Percentiles rank a stretch among this genome's conserved stretches.
Conservation (phyloP, 2,113 vertebrate species). For the Dasyprocta punctata region DNA sequence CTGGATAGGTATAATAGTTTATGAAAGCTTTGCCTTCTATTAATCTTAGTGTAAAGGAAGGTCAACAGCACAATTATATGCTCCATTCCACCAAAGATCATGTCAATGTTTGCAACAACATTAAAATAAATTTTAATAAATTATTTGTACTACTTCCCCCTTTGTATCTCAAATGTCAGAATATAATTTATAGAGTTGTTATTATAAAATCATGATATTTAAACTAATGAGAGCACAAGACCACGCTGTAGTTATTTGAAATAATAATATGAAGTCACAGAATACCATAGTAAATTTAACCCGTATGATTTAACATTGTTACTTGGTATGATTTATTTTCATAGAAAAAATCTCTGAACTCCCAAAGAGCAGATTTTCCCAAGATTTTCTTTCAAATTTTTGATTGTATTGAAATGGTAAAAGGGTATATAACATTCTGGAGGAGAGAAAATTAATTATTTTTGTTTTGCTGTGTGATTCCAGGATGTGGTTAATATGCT, state of each 20-base stretch:
- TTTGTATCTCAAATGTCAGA: not conserved
- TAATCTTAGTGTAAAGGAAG: slow-evolving; percentile 44
- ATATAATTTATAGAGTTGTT: not conserved
- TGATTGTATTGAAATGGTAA: not conserved
- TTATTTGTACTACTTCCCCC: not conserved
- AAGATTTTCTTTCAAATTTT: not conserved
- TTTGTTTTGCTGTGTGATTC: not conserved
- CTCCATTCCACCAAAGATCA: not conserved
- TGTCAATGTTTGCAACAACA: slow-evolving; percentile 25
- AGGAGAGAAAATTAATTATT: not conserved
- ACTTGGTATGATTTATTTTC: not conserved
- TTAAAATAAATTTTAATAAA: slow-evolving; percentile 43
- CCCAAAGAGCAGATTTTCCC: not conserved
- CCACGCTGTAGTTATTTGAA: not conserved
- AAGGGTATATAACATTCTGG: not conserved
- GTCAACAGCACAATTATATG: slow-evolving; percentile 21
- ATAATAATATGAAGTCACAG: not conserved
- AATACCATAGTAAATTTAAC: slow-evolving; percentile 14
- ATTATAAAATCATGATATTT: not conserved
- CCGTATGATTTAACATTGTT: not conserved
- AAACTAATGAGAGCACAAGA: not conserved
- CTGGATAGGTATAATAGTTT: slow-evolving; percentile 47
- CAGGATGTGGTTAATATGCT: not conserved
- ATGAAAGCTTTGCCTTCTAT: slow-evolving; percentile 53
- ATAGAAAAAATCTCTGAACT: not conserved